Conservation (phyloP, 2,113 vertebrate species). For the Pseudonaja textilis region DNA sequence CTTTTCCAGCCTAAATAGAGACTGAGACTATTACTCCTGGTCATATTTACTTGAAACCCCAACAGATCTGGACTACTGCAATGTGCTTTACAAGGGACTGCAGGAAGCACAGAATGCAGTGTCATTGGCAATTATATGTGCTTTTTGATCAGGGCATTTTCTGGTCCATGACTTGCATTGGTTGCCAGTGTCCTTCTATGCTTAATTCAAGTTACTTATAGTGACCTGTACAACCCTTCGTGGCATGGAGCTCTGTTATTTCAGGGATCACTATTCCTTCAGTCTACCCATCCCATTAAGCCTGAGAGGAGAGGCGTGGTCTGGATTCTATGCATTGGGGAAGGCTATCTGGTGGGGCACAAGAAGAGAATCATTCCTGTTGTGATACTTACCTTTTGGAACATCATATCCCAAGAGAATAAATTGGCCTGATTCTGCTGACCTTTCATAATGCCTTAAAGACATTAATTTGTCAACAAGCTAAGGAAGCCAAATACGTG, state of each 20-base stretch:
- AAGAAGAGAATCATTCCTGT: background rate
- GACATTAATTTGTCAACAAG: background rate
- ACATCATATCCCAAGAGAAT: background rate
- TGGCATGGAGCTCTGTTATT: background rate
- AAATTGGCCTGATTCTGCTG: background rate
- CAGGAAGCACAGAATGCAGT: background rate
- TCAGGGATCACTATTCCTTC: background rate
- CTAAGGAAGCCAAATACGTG: background rate
- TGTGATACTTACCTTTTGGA: background rate
- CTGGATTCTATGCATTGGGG: background rate
- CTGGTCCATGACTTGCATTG: background rate
- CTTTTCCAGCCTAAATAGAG: background rate
- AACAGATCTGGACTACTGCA: background rate
- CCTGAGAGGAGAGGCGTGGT: background rate
- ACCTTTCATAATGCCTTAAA: background rate
- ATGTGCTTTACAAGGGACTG: background rate
- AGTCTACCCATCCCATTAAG: background rate
- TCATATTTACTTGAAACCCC: background rate
- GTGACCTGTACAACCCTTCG: background rate
- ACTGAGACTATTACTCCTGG: background rate
- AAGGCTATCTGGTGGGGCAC: background rate
- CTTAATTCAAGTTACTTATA: background rate
- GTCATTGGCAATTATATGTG: background rate
- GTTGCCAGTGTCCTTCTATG: background rate
- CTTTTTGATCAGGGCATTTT: background rate